Evolutionary conservation across 2,797 vertebrate species (phyloP), one percentile per base, ranked within the genome.

Genomic region (Coluber constrictor): DNA sequence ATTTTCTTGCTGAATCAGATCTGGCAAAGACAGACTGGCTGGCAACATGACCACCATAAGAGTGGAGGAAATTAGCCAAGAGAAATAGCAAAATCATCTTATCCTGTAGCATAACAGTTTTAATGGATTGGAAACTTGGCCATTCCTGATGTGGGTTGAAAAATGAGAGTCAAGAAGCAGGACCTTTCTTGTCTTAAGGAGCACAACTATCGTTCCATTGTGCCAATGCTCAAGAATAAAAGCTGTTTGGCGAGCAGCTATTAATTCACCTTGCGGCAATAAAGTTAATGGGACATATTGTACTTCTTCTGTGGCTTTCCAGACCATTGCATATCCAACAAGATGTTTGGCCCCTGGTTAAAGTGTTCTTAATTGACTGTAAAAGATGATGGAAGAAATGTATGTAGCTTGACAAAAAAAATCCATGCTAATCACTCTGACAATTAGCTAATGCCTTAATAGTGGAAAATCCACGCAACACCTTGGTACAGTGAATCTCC

Each of bases 401-500:
- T 89, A 54, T 95, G 88, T 86, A 94, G 96, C 97, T 96, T 95
- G 96, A 96, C 96, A 96, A 96, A 96, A 96, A 96, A 96, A 97
- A 97, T 97, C 97, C 95, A 97, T 97, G 97, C 74, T 97, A 96
- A 97, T 96, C 94, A 95, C 96, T 95, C 96, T 93, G 94, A 97
- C 96, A 97, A 97, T 97, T 97, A 97, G 96, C 96, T 97, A 97
- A 97, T 54, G 1, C 96, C 96, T 96, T 97, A 97, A 97, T 97
- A 97, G 96, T 97, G 66, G 89, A 56, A 61, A 91, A 97, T 96
- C 96, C 79, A 93, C 55, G 92, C 94, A 94, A 91, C 96, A 95
- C 66, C n/a, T 2, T 93, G 55, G n/a, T 61, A 16, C 60, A 88
- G 56, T 63, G 56, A 55, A 93, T 74, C 18, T 60, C 63, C 13